phyloP scores from a whole-genome alignment of 2,888 invertebrate species.

The Elegia similella region DNA sequence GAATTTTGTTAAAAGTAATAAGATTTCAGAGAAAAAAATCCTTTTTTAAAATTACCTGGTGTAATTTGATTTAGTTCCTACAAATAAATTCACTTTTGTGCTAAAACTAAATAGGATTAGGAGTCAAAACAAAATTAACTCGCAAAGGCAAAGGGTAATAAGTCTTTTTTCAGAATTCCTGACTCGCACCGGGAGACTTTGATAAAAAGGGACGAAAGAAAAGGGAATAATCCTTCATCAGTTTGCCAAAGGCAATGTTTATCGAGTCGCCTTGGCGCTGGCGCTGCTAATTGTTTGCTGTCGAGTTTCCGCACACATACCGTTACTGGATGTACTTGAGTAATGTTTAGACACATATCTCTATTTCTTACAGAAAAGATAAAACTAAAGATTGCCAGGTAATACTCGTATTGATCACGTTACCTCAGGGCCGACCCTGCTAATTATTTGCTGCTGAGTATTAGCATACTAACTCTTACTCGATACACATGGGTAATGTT shows the following conservation, averaged over 20 bases:
- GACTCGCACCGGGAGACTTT: conserved; percentile 16
- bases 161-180: conserved; percentile 14
- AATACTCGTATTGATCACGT: too few species aligned
- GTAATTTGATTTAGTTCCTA: not conserved
- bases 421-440: too few species aligned
- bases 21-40: too few species aligned
- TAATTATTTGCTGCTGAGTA: too few species aligned
- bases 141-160: not conserved
- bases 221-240: conserved; percentile 33
- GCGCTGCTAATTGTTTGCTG: conserved; percentile 42
- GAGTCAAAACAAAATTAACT: not conserved
- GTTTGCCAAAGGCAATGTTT: conserved; percentile 44
- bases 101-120: not conserved
- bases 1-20: too few species aligned
- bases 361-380: too few species aligned
- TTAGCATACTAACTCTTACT: too few species aligned
- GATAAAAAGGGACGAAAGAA: conserved; percentile 29
- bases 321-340: conserved; percentile 24
- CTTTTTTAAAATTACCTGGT: not conserved
- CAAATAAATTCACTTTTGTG: not conserved
- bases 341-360: not conserved
- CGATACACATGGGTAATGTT: too few species aligned
- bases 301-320: conserved; percentile 19
- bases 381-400: too few species aligned
- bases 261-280: conserved; percentile 40